Percentiles rank a stretch among this genome's conserved stretches.
Conservation (phyloP, 1,140 invertebrate species). For the Ladona fulva region DNA sequence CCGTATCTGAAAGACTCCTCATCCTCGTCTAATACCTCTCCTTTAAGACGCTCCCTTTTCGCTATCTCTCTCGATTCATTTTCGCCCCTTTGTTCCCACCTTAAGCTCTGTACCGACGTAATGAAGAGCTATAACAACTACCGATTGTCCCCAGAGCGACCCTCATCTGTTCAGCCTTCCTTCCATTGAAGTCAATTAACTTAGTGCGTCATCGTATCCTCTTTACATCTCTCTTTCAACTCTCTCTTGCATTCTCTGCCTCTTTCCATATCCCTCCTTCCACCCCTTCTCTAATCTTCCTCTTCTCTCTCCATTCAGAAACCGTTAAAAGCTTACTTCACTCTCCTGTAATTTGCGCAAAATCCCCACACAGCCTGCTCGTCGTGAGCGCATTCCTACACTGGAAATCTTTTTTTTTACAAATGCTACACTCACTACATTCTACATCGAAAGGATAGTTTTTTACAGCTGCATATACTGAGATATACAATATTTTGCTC, state of each 20-base stretch:
- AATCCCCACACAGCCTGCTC: too few species aligned
- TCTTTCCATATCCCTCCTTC: neutral
- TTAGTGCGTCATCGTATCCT: neutral
- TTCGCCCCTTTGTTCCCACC: neutral
- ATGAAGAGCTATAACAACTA: slow-evolving; percentile 5
- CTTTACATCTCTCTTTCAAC: neutral
- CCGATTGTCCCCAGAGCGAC: neutral
- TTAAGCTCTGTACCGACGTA: neutral
- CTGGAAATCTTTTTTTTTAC: too few species aligned
- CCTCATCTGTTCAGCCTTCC: neutral
- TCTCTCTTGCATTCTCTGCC: neutral
- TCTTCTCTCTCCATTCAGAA: neutral
- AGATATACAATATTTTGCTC: too few species aligned
- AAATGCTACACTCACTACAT: too few species aligned
- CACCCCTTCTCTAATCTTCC: neutral
- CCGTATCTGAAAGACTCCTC: neutral
- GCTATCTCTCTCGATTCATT: neutral
- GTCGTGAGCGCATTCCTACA: too few species aligned
- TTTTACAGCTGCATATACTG: too few species aligned
- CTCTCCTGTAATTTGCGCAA: too few species aligned
- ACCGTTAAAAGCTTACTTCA: too few species aligned
- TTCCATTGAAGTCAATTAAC: slow-evolving; percentile 5
- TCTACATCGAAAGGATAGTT: too few species aligned
- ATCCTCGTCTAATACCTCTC: neutral
- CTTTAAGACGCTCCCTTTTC: neutral